Percentiles rank a stretch among this genome's conserved stretches.
phyloP scores from a whole-genome alignment of 2,888 invertebrate species.

The Alitta virens region DNA sequence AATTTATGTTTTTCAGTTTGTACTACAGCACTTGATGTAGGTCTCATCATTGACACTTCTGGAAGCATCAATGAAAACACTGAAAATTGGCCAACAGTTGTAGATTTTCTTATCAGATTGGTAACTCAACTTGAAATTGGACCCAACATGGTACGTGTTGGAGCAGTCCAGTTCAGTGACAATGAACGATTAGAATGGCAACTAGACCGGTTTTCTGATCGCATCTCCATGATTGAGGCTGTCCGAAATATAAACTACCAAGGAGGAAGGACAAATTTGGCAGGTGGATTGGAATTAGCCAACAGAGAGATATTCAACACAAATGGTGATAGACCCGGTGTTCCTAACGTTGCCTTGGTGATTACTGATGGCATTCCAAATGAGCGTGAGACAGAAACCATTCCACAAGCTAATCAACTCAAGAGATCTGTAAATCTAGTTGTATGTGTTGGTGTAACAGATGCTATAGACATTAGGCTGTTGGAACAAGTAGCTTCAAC shows the following conservation, averaged over 20 bases:
- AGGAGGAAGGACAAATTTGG: neutral
- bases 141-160: neutral
- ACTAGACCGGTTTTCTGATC: neutral
- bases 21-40: neutral
- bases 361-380: neutral
- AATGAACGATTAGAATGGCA: neutral
- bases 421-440: neutral
- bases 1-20: no score
- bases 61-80: neutral
- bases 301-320: neutral
- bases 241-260: neutral
- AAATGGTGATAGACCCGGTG: neutral
- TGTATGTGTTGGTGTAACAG: neutral
- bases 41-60: neutral
- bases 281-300: neutral
- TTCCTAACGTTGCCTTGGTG: neutral
- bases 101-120: neutral
- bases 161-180: neutral
- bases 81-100: neutral
- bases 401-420: neutral
- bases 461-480: neutral
- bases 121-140: neutral
- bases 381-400: neutral
- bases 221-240: neutral
- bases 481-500: no score